These are phyloP conservation scores for Alviniconcha marisindica DNA, from an alignment of 1,140 invertebrate genomes.

Conservation along the genomic window DNA sequence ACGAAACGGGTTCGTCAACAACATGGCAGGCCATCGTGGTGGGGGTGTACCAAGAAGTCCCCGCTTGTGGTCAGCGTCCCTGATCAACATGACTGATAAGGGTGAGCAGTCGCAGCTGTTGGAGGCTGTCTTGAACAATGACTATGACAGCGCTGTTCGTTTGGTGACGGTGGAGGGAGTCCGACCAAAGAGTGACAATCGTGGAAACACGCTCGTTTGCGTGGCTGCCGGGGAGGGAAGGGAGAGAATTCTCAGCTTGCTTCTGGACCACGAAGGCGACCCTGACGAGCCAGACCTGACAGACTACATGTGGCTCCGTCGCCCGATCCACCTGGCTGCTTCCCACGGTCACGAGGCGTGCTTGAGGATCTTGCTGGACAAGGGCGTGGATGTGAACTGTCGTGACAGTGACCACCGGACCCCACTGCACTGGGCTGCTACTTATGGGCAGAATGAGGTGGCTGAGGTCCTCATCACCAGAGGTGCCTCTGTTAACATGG, in stretches of 20 bases:
- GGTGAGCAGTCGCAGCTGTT: background rate
- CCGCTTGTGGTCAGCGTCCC: too few species aligned
- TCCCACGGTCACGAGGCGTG: conserved; percentile 60
- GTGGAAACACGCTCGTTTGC: background rate
- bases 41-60: too few species aligned
- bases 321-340: conserved; percentile 69
- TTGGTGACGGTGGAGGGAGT: background rate
- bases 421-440: conserved; percentile 69
- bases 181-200: background rate
- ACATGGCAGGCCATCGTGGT: too few species aligned
- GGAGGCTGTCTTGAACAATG: conserved; percentile 12
- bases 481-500: conserved; percentile 64
- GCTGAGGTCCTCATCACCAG: conserved; percentile 56
- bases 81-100: too few species aligned
- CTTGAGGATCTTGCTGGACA: conserved; percentile 55
- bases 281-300: conserved; percentile 47
- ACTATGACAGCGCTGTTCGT: background rate
- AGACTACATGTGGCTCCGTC: conserved; percentile 60
- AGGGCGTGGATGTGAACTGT: conserved; percentile 62
- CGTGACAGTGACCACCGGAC: conserved; percentile 67
- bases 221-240: conserved; percentile 17
- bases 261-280: conserved; percentile 43
- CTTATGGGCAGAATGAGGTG: conserved; percentile 57
- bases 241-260: conserved; percentile 31
- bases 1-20: too few species aligned